Evolutionary conservation across 2,113 vertebrate species (phyloP).

Genomic region (Nanorana parkeri): DNA sequence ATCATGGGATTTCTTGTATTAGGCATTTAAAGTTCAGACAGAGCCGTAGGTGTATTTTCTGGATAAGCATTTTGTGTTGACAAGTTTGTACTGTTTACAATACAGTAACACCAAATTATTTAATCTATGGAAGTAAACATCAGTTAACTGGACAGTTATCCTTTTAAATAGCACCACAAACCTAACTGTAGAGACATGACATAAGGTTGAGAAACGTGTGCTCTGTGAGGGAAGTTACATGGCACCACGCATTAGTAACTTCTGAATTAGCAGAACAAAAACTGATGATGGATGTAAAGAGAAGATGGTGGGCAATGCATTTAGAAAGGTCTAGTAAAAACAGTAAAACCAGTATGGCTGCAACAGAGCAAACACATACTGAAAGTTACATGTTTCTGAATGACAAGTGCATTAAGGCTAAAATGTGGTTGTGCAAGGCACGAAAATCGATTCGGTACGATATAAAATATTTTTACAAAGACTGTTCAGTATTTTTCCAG

Average conservation of each 20-base stretch:
- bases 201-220: neutral
- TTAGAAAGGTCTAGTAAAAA: constrained; percentile 17
- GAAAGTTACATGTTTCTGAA: neutral
- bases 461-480: neutral
- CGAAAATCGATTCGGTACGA: neutral
- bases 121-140: neutral
- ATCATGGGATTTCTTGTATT: no score
- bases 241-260: constrained; percentile 7
- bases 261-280: constrained; percentile 10
- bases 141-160: neutral
- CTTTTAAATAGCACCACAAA: neutral
- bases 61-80: no score
- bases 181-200: neutral
- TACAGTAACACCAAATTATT: no score
- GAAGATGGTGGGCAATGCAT: constrained; percentile 9
- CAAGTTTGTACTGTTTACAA: no score
- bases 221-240: constrained; percentile 5
- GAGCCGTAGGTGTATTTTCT: no score
- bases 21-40: no score
- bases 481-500: neutral
- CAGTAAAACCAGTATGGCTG: constrained; percentile 4
- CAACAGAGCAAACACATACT: constrained; percentile 25
- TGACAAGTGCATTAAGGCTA: constrained; percentile 38
- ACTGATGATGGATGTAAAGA: constrained; percentile 28
- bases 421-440: neutral